Evolutionary conservation across 2,113 vertebrate species (phyloP), one percentile per base, ranked within the genome.

Genomic region (Genyomyrus donnyi): DNA sequence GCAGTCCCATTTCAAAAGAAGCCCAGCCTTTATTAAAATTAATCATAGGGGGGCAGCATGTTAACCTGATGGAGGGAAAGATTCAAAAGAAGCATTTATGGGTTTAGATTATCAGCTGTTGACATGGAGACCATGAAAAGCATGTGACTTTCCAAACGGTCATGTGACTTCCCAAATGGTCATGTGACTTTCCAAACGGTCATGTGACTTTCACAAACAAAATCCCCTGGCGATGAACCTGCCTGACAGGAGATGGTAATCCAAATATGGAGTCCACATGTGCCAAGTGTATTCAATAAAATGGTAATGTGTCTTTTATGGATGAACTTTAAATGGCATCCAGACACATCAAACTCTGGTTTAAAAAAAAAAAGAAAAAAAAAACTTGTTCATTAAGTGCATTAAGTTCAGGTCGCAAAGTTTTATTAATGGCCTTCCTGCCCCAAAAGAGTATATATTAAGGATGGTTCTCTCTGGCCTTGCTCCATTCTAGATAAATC

Each of bases 231-330:
- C 11, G 42, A 85, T 48, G 39, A 85, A 85, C 83, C 8, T 48
- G 83, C 45, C 42, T 45, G 45, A 85, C 11, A 48, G 19, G 83
- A 48, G 42, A 46, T 21, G 83, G 0, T 85, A 85, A 85, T 85
- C 45, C 42, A 24, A 46, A 48, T 46, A 83, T 1, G 31, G 80
- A 84, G 45, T 84, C 35, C 83, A 48, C 45, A n/a, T 46, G 17
- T 10, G 45, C 45, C 83, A 46, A 46, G 39, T 85, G 45, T 85
- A 48, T 85, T 85, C 83, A 24, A 85, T 85, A 85, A 85, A 85
- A 85, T 85, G 83, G 1, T 46, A 46, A 85, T 85, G 83, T 85
- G 83, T 21, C 83, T 85, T 85, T 85, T 85, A 85, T 85, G 77
- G 83, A 48, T 85, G 45, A 85, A 85, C 42, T 85, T 85, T 85